These are phyloP conservation scores for Eupeodes latifasciatus DNA, from an alignment of 2,888 invertebrate genomes.

Conservation along the genomic window DNA sequence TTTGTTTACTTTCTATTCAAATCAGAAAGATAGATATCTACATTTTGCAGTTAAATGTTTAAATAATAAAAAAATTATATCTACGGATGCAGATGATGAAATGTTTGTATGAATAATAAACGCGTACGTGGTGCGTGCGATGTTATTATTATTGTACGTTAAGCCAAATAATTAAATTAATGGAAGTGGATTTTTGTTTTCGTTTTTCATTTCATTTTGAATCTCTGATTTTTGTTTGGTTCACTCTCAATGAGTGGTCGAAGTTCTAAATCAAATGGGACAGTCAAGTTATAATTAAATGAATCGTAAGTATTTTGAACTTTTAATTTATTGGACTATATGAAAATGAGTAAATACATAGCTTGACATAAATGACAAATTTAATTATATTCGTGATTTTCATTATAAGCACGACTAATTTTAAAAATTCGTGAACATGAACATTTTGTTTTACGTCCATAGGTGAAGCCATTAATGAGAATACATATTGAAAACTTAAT, in stretches of 20 bases:
- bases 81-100: not conserved
- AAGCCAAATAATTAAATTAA: slow-evolving; percentile 53
- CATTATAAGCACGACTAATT: too few species aligned
- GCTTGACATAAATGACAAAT: too few species aligned
- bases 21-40: not conserved
- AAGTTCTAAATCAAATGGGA: slow-evolving; percentile 61
- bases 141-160: slow-evolving; percentile 10
- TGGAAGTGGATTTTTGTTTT: slow-evolving; percentile 38
- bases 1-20: slow-evolving; percentile 30
- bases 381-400: too few species aligned
- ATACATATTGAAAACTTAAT: too few species aligned
- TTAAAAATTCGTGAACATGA: too few species aligned
- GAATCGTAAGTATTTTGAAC: too few species aligned
- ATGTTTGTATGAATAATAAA: not conserved
- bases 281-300: too few species aligned
- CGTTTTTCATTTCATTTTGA: slow-evolving; percentile 29
- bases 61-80: slow-evolving; percentile 2
- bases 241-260: slow-evolving; percentile 37
- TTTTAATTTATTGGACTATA: too few species aligned
- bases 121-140: not conserved
- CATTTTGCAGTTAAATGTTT: slow-evolving; percentile 51
- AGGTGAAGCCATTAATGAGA: too few species aligned
- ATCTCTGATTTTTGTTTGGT: not conserved
- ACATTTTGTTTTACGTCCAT: too few species aligned
- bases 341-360: too few species aligned